Percentiles rank a stretch among this genome's conserved stretches.
phyloP scores from a whole-genome alignment of 2,113 vertebrate species.

The Hyperopisus bebe region DNA sequence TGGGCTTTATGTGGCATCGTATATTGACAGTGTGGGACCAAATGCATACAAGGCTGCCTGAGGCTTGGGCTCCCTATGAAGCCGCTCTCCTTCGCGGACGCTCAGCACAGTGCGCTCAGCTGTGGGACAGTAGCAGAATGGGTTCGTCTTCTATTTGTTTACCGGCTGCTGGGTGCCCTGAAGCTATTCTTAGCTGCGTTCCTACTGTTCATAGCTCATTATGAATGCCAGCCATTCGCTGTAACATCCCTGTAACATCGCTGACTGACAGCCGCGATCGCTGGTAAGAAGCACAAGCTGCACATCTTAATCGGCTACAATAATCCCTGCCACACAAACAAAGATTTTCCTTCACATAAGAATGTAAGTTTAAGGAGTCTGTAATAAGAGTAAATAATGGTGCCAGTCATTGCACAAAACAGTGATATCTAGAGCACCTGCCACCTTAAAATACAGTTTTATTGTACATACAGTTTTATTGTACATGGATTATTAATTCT shows the following conservation, averaged over 20 bases:
- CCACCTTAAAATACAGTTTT: background rate
- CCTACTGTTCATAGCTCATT: background rate
- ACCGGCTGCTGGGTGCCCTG: background rate
- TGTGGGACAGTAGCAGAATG: background rate
- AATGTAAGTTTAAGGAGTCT: background rate
- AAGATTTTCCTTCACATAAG: background rate
- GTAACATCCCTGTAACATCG: background rate
- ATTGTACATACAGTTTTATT: background rate
- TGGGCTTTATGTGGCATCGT: background rate
- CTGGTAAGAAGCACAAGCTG: background rate
- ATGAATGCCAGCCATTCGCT: background rate
- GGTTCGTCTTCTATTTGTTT: slow-evolving; percentile 8
- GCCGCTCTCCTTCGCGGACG: background rate
- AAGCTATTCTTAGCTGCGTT: slow-evolving; percentile 6
- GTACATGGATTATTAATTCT: background rate
- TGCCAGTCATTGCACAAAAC: background rate
- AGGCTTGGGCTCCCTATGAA: background rate
- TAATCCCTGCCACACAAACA: background rate
- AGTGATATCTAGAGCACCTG: background rate
- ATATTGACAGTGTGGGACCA: background rate
- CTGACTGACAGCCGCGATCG: too few species aligned
- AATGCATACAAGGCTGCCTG: background rate
- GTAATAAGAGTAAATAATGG: background rate
- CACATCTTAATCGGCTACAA: background rate
- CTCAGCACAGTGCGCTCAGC: background rate